phyloP scores from a whole-genome alignment of 2,888 invertebrate genomes.

The Odontocerum albicorne region DNA sequence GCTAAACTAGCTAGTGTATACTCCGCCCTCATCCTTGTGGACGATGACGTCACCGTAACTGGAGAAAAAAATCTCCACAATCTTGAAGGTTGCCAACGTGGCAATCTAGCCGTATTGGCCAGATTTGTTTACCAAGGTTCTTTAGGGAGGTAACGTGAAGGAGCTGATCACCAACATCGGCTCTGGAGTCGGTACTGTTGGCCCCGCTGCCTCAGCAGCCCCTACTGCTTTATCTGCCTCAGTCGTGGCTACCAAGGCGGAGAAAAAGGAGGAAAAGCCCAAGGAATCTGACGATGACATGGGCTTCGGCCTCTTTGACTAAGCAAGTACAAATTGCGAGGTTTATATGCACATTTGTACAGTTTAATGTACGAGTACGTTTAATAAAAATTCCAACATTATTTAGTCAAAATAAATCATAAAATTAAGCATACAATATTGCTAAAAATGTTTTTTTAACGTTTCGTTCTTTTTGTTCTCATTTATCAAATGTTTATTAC shows the following conservation, averaged over 20 bases:
- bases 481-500: no score
- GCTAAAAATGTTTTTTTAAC: no score
- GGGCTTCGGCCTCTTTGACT: constrained; percentile 89
- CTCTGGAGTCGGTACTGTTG: constrained; percentile 85
- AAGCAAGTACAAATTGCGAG: constrained; percentile 44
- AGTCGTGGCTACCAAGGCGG: constrained; percentile 69
- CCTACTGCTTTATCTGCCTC: constrained; percentile 69
- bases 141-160: constrained; percentile 92
- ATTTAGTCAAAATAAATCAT: no score
- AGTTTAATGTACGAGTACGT: constrained; percentile 45
- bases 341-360: constrained; percentile 44
- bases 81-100: constrained; percentile 95
- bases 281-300: constrained; percentile 90
- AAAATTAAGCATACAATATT: no score
- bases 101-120: constrained; percentile 99
- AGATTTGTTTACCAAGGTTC: constrained; percentile 94
- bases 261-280: constrained; percentile 77
- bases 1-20: constrained; percentile 99
- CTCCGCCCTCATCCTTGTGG: constrained; percentile 91
- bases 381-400: constrained; percentile 38
- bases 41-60: constrained; percentile 96
- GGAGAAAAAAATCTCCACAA: constrained; percentile 97
- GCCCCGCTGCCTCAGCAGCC: constrained; percentile 70
- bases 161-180: constrained; percentile 93
- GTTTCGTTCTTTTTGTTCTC: no score